Evolutionary conservation across 2,797 vertebrate genomes (phyloP), one percentile per base, ranked within the genome.

Genomic region (Chiroxiphia lanceolata): DNA sequence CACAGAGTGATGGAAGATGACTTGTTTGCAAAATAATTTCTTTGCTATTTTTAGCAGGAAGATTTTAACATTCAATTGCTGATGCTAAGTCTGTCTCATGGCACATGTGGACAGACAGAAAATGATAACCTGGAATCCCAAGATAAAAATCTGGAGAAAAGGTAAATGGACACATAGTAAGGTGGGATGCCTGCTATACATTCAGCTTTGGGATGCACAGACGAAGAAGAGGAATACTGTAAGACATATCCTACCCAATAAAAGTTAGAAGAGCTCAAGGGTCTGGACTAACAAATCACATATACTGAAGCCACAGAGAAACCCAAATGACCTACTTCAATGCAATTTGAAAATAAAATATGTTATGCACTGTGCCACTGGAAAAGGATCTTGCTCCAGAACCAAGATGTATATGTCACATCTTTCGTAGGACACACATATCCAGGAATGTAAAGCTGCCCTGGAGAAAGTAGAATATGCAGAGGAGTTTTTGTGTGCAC

Each of bases 11-110:
- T 31, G 23, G 50, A 78, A 91, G 33, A 68, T 27, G 0, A 31
- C 23, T 65, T 70, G 20, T 74, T 84, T 76, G 72, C 67, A 94
- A 92, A 94, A 68, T 40, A 42, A 70, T 77, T 71, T 85, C 26
- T 86, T 77, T 59, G 61, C 16, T 81, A 36, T 82, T 95, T 93
- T 93, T 82, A 89, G 40, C 63, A 70, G 31, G 20, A 79, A 89
- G 42, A 86, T 27, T 57, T 86, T 44, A 81, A 71, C 27, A 25
- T 65, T 79, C 33, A 54, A 0, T 31, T 87, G 29, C 40, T 83
- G 47, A 63, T 22, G 63, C 11, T 33, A 70, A 67, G 25, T 48
- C 40, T 79, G 31, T 50, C 20, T 48, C 5, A 1, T 26, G 48
- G 26, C 44, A 93, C 18, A n/a, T 20, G 59, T 50, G n/a, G 67